Conservation (phyloP, 2,113 vertebrate genomes). For the Carlito syrichta region DNA sequence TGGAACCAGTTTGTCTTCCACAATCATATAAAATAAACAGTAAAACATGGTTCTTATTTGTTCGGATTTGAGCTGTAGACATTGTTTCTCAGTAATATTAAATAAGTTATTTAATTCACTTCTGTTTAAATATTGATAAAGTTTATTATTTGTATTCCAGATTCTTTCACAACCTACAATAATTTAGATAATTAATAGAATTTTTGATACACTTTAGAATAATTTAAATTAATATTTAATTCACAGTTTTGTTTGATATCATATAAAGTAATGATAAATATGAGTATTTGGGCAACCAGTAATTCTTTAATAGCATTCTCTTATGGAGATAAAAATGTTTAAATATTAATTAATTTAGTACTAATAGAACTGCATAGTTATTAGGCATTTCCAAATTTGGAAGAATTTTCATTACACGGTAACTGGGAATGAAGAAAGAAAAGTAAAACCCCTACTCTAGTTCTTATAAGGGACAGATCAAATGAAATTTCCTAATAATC, state of each 20-base stretch:
- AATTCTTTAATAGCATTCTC: conserved; percentile 72
- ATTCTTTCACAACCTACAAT: conserved; percentile 66
- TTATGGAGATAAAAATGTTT: conserved; percentile 73
- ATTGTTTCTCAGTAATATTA: conserved; percentile 65
- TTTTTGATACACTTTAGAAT: conserved; percentile 74
- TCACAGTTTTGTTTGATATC: conserved; percentile 67
- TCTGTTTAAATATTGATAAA: conserved; percentile 71
- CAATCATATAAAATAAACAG: conserved; percentile 63
- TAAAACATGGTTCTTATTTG: conserved; percentile 64
- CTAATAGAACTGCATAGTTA: conserved; percentile 64
- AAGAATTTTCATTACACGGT: conserved; percentile 49
- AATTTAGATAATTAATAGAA: conserved; percentile 78
- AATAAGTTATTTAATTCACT: conserved; percentile 68
- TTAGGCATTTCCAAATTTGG: conserved; percentile 69
- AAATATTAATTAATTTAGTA: conserved; percentile 77
- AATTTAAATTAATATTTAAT: conserved; percentile 78
- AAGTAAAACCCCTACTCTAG: background rate
- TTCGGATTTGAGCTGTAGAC: conserved; percentile 70
- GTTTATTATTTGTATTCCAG: conserved; percentile 72
- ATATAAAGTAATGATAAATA: conserved; percentile 72
- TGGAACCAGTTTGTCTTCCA: conserved; percentile 48
- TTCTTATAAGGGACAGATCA: conserved; percentile 35
- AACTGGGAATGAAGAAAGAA: conserved; percentile 44
- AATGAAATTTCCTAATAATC: conserved; percentile 56
- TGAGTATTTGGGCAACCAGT: conserved; percentile 58